Evolutionary conservation across 2,113 vertebrate genomes (phyloP), one percentile per base, ranked within the genome.

Genomic region (Phylloscopus trochilus): DNA sequence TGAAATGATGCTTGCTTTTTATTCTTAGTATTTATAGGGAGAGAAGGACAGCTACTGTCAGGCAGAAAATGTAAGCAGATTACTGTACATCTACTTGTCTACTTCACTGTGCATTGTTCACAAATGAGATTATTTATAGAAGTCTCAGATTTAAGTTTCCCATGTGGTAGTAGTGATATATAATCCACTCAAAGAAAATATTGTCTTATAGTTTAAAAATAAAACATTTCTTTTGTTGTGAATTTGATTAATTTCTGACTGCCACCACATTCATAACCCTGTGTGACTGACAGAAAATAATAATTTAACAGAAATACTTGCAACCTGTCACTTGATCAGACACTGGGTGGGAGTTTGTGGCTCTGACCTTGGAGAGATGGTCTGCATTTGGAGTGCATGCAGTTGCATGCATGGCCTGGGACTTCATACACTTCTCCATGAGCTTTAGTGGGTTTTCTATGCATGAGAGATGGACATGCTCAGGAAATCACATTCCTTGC

Each of bases 391-490:
- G n/a, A 23, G 51, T 88, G 31, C 23, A 6, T 4, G 39, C 53
- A 66, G 46, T 72, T 76, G 59, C 6, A 3, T 51, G 22, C 22
- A 0, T 15, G 41, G 41, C 44, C 68, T 83, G 39, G 9, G 39
- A 26, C 47, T 83, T 81, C 56, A 21, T n/a, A 26, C 11, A 4
- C 35, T 62, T 43, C 63, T 73, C 43, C 11, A 0, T 26, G 64
- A 43, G 23, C 69, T 86, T 52, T 35, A 39, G 5, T 73, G 35
- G 13, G 11, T 66, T 83, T 87, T 60, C 21, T 77, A 1, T 5
- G 2, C 0, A 0, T 46, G 39, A 87, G 60, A 89, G 72, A 63
- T 44, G 14, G 37, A 24, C 0, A 0, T 30, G 15, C 62, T 62
- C n/a, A 76, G 83, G 62, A 93, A 75, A 82, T 82, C 18, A 31